These are phyloP conservation scores for Pseudomyrmex gracilis DNA, from an alignment of 1,140 invertebrate genomes.

Conservation along the genomic window DNA sequence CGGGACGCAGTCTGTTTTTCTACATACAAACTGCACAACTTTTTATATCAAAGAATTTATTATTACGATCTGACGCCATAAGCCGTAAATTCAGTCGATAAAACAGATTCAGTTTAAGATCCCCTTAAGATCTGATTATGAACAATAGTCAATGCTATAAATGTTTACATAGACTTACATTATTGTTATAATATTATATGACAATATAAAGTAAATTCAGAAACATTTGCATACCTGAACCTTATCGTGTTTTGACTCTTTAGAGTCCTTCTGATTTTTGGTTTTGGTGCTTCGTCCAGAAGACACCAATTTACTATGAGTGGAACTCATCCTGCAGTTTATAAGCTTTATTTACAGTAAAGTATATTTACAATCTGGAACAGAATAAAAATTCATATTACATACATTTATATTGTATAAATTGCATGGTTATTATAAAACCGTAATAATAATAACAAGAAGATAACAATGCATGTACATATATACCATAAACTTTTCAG, in stretches of 20 bases:
- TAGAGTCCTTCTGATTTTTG: constrained; percentile 83
- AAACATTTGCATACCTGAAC: constrained; percentile 76
- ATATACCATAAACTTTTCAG: too few relatives aligned
- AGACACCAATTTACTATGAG: constrained; percentile 74
- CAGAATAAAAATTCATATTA: constrained; percentile 63
- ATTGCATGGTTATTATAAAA: neutral
- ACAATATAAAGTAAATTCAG: neutral
- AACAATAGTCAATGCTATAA: neutral
- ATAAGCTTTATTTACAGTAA: constrained; percentile 79
- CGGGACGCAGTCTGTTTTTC: too few relatives aligned
- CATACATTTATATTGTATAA: neutral
- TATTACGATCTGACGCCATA: too few relatives aligned
- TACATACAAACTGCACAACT: too few relatives aligned
- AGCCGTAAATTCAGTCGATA: too few relatives aligned
- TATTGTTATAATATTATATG: neutral
- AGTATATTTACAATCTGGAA: constrained; percentile 87
- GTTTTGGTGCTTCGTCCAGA: constrained; percentile 81
- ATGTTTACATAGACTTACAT: neutral
- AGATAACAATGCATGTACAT: too few relatives aligned
- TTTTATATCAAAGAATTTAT: too few relatives aligned
- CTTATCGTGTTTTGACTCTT: constrained; percentile 81
- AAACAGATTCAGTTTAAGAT: too few relatives aligned
- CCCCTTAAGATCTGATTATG: too few relatives aligned
- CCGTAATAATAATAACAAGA: neutral
- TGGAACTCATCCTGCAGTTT: too few relatives aligned